Base-by-base conservation (phyloP, 2,113 vertebrate species). In the Platysternon megacephalum region DNA sequence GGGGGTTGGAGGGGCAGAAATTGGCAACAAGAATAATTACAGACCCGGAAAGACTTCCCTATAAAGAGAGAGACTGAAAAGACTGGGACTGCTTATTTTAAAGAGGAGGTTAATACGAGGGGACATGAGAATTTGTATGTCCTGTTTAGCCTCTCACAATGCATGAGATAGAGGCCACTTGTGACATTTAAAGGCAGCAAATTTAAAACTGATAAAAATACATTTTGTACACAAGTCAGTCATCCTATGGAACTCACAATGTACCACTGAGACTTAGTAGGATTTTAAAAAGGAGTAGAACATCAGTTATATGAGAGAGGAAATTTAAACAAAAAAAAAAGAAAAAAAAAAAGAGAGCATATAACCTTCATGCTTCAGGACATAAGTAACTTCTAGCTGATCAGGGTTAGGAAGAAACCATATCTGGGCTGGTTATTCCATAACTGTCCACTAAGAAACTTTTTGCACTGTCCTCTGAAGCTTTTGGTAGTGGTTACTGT, bases 211-310 rank as follows among this genome's bases (percentile, higher is more conserved):
- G 26, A 44, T 78, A 26, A 9, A n/a, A 82, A 84, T 35, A 87
- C 0, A n/a, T 79, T 21, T 68, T 79, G 74, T 84, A 79, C 86
- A 81, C 82, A 90, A 85, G 4, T 88, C 7, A 29, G 10, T 65
- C 58, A 90, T 93, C 58, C 68, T 78, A 85, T 46, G 56, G 68
- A 90, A 88, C 68, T 76, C 24, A 39, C 93, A 84, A 87, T 79
- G 44, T 4, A 11, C 81, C 55, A 72, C 72, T 72, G 91, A 83
- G 78, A 84, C 48, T 89, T 85, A 84, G 55, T 61, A 84, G 55
- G 39, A 93, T 16, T 56, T 48, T 32, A 55, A 68, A 76, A 46
- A 46, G 90, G 39, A 32, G 86, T 39, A 22, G 87, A 82, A 74
- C 88, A 84, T 35, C 87, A 93, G 39, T 78, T 46, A 8, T 28